Evolutionary conservation across 2,797 vertebrate genomes (phyloP), one percentile per base, ranked within the genome.

Genomic region (Gadopsis marmoratus): DNA sequence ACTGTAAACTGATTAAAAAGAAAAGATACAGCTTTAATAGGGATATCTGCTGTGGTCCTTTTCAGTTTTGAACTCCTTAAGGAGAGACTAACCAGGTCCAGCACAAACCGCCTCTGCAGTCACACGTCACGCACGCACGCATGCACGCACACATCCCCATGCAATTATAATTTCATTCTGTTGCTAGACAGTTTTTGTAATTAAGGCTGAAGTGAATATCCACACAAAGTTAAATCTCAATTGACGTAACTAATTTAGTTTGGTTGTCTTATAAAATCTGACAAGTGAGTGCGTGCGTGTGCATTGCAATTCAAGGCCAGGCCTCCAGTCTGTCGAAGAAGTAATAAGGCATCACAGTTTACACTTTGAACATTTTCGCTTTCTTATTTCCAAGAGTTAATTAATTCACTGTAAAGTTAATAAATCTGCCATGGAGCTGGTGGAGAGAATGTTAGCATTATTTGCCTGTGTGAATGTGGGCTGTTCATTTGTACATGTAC

Each of bases 181-280:
- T 66, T 59, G 37, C 59, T 55, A 48, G 87, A 86, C 83, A 82
- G 79, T 51, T 59, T 86, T 86, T 86, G 67, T 92, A 92, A 94
- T 93, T 92, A 88, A 88, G 39, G 63, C 77, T 88, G 90, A 91
- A 81, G 83, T 84, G 86, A 84, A 81, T 79, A 83, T 82, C 70
- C 47, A 85, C 66, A 87, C 62, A 84, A 77, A 80, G 85, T 84
- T 85, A 86, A 84, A 88, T 84, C 81, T 72, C 60, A 84, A 69
- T 81, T 86, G 33, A 88, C 85, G 85, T 76, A 74, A 76, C 68
- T 83, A 67, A 89, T 92, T 91, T 82, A 59, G 62, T 81, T 83
- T 88, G 55, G 71, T 82, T 84, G 83, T 90, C 83, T 87, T 71
- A 56, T 79, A 31, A 82, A 82, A 86, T 86, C 81, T 81, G 79